Conservation (phyloP, 1,140 invertebrate species). For the Vanessa atalanta region DNA sequence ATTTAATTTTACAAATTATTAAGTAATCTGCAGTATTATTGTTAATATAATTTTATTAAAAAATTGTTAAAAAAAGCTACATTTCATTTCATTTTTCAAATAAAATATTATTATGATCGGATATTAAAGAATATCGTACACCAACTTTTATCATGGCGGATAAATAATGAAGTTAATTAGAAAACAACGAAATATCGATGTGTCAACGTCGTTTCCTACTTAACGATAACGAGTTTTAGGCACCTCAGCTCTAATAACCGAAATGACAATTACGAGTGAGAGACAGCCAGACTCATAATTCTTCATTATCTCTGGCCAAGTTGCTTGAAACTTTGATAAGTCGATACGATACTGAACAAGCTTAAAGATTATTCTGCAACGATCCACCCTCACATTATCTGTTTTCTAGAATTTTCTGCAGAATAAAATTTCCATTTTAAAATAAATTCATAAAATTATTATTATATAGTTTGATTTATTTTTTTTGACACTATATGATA, state of each 20-base stretch:
- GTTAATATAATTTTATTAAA: too few species aligned
- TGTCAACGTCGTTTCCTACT: slow-evolving; percentile 25
- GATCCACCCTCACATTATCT: slow-evolving; percentile 8
- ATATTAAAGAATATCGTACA: not conserved
- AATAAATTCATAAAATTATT: not conserved
- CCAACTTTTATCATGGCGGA: slow-evolving; percentile 1
- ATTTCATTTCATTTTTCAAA: too few species aligned
- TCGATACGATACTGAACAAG: slow-evolving; percentile 49
- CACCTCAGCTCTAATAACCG: slow-evolving; percentile 31
- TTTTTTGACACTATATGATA: too few species aligned
- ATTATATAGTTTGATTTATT: too few species aligned
- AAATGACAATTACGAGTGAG: slow-evolving; percentile 61
- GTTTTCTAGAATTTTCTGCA: not conserved
- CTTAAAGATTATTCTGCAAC: slow-evolving; percentile 40
- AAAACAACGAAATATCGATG: slow-evolving; percentile 35
- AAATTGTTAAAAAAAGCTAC: too few species aligned
- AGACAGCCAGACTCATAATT: slow-evolving; percentile 66
- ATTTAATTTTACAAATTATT: too few species aligned
- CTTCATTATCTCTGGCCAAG: slow-evolving; percentile 61
- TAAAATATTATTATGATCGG: too few species aligned
- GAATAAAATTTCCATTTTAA: not conserved
- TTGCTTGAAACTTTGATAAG: slow-evolving; percentile 58
- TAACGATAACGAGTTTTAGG: slow-evolving; percentile 18
- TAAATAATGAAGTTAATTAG: slow-evolving; percentile 48
- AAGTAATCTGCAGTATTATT: too few species aligned